Evolutionary conservation across 2,888 invertebrate species (phyloP), one percentile per base, ranked within the genome.

Genomic region (Epirrhoe tristata): DNA sequence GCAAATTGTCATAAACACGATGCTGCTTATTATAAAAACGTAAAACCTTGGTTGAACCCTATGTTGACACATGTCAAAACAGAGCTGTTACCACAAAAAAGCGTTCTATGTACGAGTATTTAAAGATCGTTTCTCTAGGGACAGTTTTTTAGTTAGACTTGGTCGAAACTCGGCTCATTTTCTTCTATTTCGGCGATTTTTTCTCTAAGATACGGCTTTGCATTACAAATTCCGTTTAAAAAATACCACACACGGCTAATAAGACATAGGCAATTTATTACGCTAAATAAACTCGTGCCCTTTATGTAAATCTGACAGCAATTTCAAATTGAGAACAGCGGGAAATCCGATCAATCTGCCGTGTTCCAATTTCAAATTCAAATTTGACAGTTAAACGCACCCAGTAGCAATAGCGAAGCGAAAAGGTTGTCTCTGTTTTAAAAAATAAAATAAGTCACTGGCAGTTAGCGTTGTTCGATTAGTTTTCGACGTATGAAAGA

Each of bases 401-500:
- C 74, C 79, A 73, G 80, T 77, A 77, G 84, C 79, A 70, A 71
- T 74, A 69, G 66, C 58, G 24, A 63, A 57, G 62, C 17, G 63
- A 66, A 70, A 63, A 62, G 58, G 43, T 63, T 60, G 60, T 63
- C 59, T 52, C 34, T 67, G 59, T 63, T 62, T 67, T 63, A n/a
- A 24, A 52, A 60, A 63, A 67, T 48, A 16, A 61, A 65, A 59
- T 59, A 60, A 62, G 48, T 63, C 59, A 51, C 61, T 61, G 63
- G 79, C 71, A 80, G 80, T 85, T 82, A 83, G 80, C 71, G 77
- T 76, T 77, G 77, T 83, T 84, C 82, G 81, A 86, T 88, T 85
- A 82, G 84, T 79, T 81, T 86, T 83, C 81, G 89, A 91, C 89
- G 77, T 89, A 80, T 89, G 87, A 90, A 90, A 88, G 88, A 87